phyloP scores from a whole-genome alignment of 1,140 invertebrate genomes.

The Babylonia areolata region DNA sequence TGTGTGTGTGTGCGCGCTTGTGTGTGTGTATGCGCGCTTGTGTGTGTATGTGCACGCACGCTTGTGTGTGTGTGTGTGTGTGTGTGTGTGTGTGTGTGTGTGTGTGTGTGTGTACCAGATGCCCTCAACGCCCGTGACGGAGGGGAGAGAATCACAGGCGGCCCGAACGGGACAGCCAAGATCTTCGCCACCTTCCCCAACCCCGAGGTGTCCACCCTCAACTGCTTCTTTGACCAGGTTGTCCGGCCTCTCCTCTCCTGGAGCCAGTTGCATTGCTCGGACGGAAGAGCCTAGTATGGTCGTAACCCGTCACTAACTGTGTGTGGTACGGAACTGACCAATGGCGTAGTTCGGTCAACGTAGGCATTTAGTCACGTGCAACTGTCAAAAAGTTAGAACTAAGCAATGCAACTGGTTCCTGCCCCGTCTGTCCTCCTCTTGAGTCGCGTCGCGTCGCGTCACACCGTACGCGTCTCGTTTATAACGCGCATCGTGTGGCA shows the following conservation, averaged over 20 bases:
- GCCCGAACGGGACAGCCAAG: constrained; percentile 75
- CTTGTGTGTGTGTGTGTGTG: background rate
- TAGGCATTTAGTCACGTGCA: no score
- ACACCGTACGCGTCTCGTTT: no score
- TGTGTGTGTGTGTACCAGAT: constrained; percentile 62
- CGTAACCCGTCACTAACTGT: no score
- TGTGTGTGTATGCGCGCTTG: background rate
- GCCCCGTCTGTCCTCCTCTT: no score
- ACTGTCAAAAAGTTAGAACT: no score
- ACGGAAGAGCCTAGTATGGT: no score
- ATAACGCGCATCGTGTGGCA: no score
- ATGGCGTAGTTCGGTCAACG: no score
- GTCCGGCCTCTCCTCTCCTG: background rate
- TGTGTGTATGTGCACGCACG: background rate
- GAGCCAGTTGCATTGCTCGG: no score
- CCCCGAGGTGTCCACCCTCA: constrained; percentile 69
- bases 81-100: background rate
- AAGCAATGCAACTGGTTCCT: no score
- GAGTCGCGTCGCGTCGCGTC: no score
- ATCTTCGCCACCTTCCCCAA: constrained; percentile 80
- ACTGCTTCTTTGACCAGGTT: constrained; percentile 77
- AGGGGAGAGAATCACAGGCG: constrained; percentile 64
- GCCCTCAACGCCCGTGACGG: constrained; percentile 75
- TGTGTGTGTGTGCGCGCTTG: background rate
- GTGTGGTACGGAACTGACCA: no score